Evolutionary conservation across 2,888 invertebrate genomes (phyloP), one percentile per base, ranked within the genome.

Genomic region (Trissonchulus latispiculum): DNA sequence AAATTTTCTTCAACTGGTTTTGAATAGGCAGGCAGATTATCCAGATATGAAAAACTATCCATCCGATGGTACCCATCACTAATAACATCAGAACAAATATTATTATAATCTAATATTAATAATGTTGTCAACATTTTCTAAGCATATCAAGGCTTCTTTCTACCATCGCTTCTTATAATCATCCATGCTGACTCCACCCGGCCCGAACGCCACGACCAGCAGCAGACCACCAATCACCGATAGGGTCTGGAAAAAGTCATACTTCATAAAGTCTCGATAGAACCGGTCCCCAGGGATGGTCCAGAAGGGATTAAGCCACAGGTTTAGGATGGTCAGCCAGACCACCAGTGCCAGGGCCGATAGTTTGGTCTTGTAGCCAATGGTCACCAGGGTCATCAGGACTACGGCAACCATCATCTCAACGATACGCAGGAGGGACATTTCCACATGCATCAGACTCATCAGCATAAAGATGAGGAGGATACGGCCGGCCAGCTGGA

Each of bases 261-360:
- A 99, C 88, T 99, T 99, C 79, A 99, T 90, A 87, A 99, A 99
- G 87, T 99, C 99, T 84, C 99, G 88, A 79, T 97, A 90, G 72
- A 96, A 95, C 82, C 94, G 94, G 85, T 95, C 92, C 3, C 91
- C 88, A 1, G 96, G 95, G 83, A 97, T 90, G 80, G 89, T 88
- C 99, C 99, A 99, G 93, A 95, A 99, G 77, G 95, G 93, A 85
- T 99, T 99, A 85, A 96, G 92, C 85, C 95, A 97, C 78, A 97
- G 88, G 86, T 99, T 99, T 80, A 99, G 89, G 67, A 90, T 87
- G 1, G 90, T 88, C 71, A 99, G 88, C 85, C 97, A 90, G 70
- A 91, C 84, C 71, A 97, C 96, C 77, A 99, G 88, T 82, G 95
- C 89, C 77, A 99, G 88, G 61, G 99, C 95, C 73, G 95, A 95